Percentiles rank a stretch among this genome's conserved stretches.
These are phyloP conservation scores for Dynastes maya DNA, from an alignment of 2,888 invertebrate genomes.

Conservation along the genomic window DNA sequence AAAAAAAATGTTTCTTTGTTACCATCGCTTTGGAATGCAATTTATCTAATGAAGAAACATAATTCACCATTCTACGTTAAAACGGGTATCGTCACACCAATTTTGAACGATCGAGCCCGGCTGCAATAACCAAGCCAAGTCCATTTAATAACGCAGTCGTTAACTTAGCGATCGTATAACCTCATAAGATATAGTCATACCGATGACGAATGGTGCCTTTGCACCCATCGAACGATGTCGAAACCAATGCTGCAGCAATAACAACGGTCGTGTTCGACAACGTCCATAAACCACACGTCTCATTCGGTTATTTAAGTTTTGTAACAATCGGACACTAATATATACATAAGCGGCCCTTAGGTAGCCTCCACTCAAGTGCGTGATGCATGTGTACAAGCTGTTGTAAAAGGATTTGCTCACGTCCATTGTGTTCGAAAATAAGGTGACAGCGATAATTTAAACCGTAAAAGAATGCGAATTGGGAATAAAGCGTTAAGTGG, in stretches of 20 bases:
- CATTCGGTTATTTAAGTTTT: slow-evolving; percentile 33
- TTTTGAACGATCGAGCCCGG: neutral
- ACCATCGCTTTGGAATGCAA: neutral
- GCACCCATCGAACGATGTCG: slow-evolving; percentile 32
- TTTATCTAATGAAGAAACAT: slow-evolving; percentile 2
- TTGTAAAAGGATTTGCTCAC: neutral
- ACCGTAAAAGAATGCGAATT: too few relatives aligned
- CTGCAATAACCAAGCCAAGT: neutral
- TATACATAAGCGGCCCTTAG: slow-evolving; percentile 21
- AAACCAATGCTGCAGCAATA: slow-evolving; percentile 16
- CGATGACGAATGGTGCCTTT: slow-evolving; percentile 44
- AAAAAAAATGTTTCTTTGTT: too few relatives aligned
- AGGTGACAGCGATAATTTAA: too few relatives aligned
- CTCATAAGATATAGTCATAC: slow-evolving; percentile 20
- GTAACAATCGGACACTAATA: slow-evolving; percentile 20
- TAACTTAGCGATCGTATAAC: slow-evolving; percentile 25
- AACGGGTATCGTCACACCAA: slow-evolving; percentile 9
- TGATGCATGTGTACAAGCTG: neutral
- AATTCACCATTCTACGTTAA: neutral
- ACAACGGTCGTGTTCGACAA: slow-evolving; percentile 23
- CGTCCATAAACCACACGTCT: slow-evolving; percentile 18
- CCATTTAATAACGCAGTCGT: slow-evolving; percentile 26
- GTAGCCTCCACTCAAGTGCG: neutral
- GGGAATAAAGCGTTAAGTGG: too few relatives aligned
- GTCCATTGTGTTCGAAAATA: neutral